Evolutionary conservation across 2,888 invertebrate genomes (phyloP), one percentile per base, ranked within the genome.

Genomic region (Cantharis nigra): DNA sequence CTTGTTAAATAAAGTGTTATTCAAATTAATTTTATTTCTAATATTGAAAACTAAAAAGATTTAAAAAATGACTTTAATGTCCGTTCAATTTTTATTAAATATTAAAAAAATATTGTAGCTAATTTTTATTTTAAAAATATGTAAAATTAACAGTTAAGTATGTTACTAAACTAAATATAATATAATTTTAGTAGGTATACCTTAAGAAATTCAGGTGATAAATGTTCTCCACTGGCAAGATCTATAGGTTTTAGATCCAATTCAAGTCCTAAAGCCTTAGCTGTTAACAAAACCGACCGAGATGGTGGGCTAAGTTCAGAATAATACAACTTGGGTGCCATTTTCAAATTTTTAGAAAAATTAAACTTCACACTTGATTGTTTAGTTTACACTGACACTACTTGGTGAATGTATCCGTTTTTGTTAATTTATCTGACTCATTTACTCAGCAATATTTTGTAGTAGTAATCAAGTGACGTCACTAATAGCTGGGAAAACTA

Each of bases 281-380:
- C 91, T 1, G 91, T 90, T 88, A 92, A 89, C 82, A 90, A 82
- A 0, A 90, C 90, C 71, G 91, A 72, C 20, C 79, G 69, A 67
- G 70, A 71, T 30, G 79, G 77, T n/a, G 77, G 75, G 63, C 79
- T 79, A n/a, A 49, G 28, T 9, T 79, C 77, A 9, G 49, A 62
- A 26, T 70, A 76, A 33, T 77, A 79, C 23, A 79, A 74, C 63
- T 75, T 79, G 70, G 77, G 77, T 9, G 71, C 74, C 77, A 77
- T 77, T 71, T 74, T 67, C 9, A 16, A 70, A 14, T n/a, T n/a
- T 49, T 49, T 49, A 5, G 49, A 49, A n/a, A 49, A 49, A n/a
- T 49, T 49, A 7, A 0, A 1, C 49, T 49, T 49, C 49, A 13
- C 49, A 49, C 49, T 49, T 49, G 49, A n/a, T n/a, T 49, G 49